Conservation (phyloP, 2,888 invertebrate species). For the Leptinotarsa tumamoca region DNA sequence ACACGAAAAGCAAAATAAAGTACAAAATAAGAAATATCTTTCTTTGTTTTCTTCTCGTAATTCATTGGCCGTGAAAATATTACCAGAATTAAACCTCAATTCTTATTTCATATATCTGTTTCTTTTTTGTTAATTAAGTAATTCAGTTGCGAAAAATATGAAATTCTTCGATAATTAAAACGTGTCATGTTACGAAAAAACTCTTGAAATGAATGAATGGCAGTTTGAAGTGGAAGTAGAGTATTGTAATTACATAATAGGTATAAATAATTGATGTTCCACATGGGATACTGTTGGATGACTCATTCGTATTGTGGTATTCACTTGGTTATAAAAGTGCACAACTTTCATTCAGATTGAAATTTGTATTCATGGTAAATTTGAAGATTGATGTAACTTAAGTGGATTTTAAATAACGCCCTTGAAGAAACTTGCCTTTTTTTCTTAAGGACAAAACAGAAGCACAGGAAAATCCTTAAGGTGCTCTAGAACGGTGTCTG, state of each 20-base stretch:
- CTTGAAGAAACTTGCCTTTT: too few species aligned
- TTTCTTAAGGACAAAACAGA: too few species aligned
- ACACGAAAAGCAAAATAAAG: too few species aligned
- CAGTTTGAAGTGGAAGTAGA: background rate
- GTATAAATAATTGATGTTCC: conserved; percentile 1
- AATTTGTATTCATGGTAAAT: too few species aligned
- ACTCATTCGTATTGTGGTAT: too few species aligned
- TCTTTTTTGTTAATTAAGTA: background rate
- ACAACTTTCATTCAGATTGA: too few species aligned
- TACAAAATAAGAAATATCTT: background rate
- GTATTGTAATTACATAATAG: background rate
- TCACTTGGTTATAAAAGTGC: too few species aligned
- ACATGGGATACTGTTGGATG: too few species aligned
- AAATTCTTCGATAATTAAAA: background rate
- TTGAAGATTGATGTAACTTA: too few species aligned
- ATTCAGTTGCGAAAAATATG: conserved; percentile 7
- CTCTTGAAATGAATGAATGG: background rate
- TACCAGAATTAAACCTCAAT: background rate
- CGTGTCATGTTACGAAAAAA: conserved; percentile 5
- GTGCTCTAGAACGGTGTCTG: too few species aligned
- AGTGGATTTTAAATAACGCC: too few species aligned
- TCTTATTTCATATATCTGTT: background rate
- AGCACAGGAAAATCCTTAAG: too few species aligned
- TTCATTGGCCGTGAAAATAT: background rate
- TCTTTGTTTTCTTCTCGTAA: background rate